Evolutionary conservation across 2,797 vertebrate species (phyloP).

Genomic region (Peromyscus aztecus): DNA sequence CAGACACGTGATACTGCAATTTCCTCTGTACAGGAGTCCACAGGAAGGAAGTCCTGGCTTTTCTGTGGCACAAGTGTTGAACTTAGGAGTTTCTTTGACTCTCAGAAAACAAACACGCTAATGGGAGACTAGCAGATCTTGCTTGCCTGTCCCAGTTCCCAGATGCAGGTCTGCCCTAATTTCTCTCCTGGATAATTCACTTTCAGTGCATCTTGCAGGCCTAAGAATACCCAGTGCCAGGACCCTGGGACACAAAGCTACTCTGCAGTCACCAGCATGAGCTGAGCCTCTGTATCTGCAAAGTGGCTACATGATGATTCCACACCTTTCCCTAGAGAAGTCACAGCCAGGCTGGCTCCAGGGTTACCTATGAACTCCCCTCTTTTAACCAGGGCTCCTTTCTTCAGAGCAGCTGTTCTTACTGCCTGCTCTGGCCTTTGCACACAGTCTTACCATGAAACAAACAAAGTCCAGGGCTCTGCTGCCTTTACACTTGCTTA

Average conservation of each 20-base stretch:
- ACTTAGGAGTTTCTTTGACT: neutral
- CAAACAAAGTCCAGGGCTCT: neutral
- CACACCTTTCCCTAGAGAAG: neutral
- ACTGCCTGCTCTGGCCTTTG: neutral
- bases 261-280: neutral
- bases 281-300: neutral
- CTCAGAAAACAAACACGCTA: slow-evolving; percentile 10
- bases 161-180: neutral
- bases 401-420: slow-evolving; percentile 38
- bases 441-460: neutral
- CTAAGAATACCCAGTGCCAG: neutral
- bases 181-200: neutral
- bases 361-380: slow-evolving; percentile 14
- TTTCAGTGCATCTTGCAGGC: neutral
- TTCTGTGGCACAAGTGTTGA: neutral
- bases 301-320: neutral
- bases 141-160: neutral
- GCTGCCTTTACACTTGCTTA: slow-evolving; percentile 7
- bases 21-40: neutral
- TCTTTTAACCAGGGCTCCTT: neutral
- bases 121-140: neutral
- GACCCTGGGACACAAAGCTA: neutral
- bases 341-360: neutral
- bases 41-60: neutral
- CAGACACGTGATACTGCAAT: accelerated